Evolutionary conservation across 2,797 vertebrate species (phyloP).

Genomic region (Parauchenoglanis punctatus): DNA sequence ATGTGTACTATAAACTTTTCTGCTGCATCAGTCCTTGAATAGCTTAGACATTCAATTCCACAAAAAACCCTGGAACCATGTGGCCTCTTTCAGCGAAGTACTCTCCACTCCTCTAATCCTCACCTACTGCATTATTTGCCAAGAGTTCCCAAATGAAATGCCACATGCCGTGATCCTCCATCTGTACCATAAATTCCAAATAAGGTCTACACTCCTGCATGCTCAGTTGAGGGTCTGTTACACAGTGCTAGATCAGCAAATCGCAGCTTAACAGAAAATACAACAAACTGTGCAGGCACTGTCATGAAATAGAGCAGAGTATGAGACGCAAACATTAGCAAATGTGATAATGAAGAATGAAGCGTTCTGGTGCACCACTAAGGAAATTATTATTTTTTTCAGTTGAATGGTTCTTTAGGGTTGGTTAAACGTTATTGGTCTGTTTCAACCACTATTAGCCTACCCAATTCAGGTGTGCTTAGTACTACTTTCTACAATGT

Average conservation of each 20-base stretch:
- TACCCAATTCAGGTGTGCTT: not conserved
- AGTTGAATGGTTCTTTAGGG: not conserved
- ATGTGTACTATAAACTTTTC: not conserved
- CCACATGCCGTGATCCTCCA: slow-evolving; percentile 8
- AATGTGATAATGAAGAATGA: too few relatives aligned
- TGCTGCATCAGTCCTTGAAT: not conserved
- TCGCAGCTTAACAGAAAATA: not conserved
- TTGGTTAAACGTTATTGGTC: not conserved
- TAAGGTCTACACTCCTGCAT: not conserved
- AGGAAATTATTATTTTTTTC: not conserved
- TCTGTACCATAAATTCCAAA: not conserved
- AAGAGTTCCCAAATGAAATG: slow-evolving; percentile 1
- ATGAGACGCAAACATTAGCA: not conserved
- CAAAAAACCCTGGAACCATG: not conserved
- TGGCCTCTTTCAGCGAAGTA: not conserved
- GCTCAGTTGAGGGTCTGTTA: not conserved
- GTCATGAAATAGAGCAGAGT: too few relatives aligned
- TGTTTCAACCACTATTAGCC: too few relatives aligned
- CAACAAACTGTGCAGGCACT: not conserved
- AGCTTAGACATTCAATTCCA: not conserved
- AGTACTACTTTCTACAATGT: too few relatives aligned
- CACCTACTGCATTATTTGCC: not conserved
- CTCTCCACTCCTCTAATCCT: slow-evolving; percentile 3
- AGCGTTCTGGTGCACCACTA: too few relatives aligned
- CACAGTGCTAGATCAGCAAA: not conserved